Conservation (phyloP, 2,113 vertebrate genomes). For the Piaya cayana region DNA sequence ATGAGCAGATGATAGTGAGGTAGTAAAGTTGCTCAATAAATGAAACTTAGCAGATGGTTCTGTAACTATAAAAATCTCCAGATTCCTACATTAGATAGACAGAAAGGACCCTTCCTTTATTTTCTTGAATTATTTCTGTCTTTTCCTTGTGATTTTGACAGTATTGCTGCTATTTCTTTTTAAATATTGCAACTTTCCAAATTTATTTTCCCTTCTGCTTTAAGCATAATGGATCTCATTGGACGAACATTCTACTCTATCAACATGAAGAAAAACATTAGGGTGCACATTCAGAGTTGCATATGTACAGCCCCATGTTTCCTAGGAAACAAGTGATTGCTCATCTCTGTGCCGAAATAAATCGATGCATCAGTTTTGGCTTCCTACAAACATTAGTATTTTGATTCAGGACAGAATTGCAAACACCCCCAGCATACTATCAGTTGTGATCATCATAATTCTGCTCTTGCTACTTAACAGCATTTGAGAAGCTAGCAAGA, state of each 20-base stretch:
- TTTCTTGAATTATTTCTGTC: conserved; percentile 47
- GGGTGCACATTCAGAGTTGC: conserved; percentile 15
- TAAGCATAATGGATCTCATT: conserved; percentile 46
- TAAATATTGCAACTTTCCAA: conserved; percentile 16
- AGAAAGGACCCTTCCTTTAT: conserved; percentile 33
- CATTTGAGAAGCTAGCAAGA: not conserved
- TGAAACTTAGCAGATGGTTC: conserved; percentile 62
- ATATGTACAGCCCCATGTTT: conserved; percentile 64
- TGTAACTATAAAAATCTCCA: conserved; percentile 50
- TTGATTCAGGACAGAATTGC: conserved; percentile 19
- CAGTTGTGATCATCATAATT: not conserved
- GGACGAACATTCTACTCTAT: conserved; percentile 45
- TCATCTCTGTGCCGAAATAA: conserved; percentile 63
- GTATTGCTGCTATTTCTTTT: not conserved
- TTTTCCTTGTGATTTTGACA: conserved; percentile 22
- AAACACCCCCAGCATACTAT: not conserved
- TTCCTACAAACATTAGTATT: conserved; percentile 32
- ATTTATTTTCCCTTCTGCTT: conserved; percentile 57
- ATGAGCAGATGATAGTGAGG: conserved; percentile 41
- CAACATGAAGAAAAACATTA: conserved; percentile 48
- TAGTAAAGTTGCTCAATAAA: conserved; percentile 51
- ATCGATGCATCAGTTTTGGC: conserved; percentile 20
- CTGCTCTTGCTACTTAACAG: not conserved
- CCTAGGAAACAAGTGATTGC: conserved; percentile 71
- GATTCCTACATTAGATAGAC: conserved; percentile 1